Percentiles rank a stretch among this genome's conserved stretches.
Conservation (phyloP, 2,888 invertebrate genomes). For the Diplazon laetatorius region DNA sequence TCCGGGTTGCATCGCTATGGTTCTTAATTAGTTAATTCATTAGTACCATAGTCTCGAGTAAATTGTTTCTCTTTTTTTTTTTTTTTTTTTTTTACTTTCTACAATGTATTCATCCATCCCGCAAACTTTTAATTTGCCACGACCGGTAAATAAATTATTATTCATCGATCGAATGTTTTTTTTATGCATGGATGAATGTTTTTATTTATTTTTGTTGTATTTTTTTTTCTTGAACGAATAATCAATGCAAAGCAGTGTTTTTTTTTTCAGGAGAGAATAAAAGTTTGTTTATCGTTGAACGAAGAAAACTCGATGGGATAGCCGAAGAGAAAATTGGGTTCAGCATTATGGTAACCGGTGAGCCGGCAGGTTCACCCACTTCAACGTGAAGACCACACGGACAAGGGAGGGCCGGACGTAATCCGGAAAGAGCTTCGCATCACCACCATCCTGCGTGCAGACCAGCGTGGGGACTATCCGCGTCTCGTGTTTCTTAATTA, state of each 20-base stretch:
- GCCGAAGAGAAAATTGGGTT: slow-evolving; percentile 5
- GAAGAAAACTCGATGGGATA: not conserved
- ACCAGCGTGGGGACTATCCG: not conserved
- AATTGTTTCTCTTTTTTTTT: not conserved
- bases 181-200: not conserved
- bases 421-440: slow-evolving; percentile 31
- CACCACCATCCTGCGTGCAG: not conserved
- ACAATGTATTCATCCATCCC: not conserved
- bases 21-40: slow-evolving; percentile 1
- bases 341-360: slow-evolving; percentile 17
- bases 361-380: not conserved
- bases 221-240: not conserved
- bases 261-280: not conserved
- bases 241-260: not conserved
- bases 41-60: not conserved
- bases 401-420: slow-evolving; percentile 23
- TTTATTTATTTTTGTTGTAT: not conserved
- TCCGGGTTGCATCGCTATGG: not conserved
- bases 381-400: not conserved
- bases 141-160: too few species aligned
- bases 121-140: too few species aligned
- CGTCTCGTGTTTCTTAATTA: slow-evolving; percentile 61
- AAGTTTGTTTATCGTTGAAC: not conserved
- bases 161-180: too few species aligned
- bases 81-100: not conserved